These are phyloP conservation scores for Zeuzera pyrina DNA, from an alignment of 2,888 invertebrate genomes.

Conservation along the genomic window DNA sequence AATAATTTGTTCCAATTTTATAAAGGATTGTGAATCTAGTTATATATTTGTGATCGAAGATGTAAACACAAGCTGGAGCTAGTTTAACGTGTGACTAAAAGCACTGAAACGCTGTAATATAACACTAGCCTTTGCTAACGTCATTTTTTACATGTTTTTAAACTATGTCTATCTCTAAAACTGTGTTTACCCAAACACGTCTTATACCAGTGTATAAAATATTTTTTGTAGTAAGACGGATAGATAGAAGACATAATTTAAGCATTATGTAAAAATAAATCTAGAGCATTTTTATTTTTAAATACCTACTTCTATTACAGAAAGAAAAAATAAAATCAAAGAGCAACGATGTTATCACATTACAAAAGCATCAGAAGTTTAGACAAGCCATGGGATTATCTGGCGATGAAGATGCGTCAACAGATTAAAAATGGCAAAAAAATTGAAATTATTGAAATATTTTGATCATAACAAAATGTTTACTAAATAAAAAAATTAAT, in stretches of 20 bases:
- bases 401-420: constrained; percentile 55
- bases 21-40: too few relatives aligned
- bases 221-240: too few relatives aligned
- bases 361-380: constrained; percentile 53
- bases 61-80: too few relatives aligned
- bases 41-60: too few relatives aligned
- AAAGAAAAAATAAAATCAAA: constrained; percentile 55
- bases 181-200: too few relatives aligned
- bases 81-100: too few relatives aligned
- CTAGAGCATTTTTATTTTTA: constrained; percentile 8
- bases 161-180: too few relatives aligned
- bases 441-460: constrained; percentile 4
- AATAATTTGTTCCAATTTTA: too few relatives aligned
- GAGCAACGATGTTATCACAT: constrained; percentile 30
- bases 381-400: constrained; percentile 60
- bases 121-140: too few relatives aligned
- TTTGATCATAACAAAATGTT: not conserved
- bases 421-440: constrained; percentile 32
- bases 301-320: constrained; percentile 35
- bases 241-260: not conserved
- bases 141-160: too few relatives aligned
- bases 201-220: too few relatives aligned
- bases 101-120: too few relatives aligned
- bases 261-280: constrained; percentile 2
- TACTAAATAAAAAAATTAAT: not conserved